These are phyloP conservation scores for Macrochelys suwanniensis DNA, from an alignment of 2,797 vertebrate species.

Conservation along the genomic window DNA sequence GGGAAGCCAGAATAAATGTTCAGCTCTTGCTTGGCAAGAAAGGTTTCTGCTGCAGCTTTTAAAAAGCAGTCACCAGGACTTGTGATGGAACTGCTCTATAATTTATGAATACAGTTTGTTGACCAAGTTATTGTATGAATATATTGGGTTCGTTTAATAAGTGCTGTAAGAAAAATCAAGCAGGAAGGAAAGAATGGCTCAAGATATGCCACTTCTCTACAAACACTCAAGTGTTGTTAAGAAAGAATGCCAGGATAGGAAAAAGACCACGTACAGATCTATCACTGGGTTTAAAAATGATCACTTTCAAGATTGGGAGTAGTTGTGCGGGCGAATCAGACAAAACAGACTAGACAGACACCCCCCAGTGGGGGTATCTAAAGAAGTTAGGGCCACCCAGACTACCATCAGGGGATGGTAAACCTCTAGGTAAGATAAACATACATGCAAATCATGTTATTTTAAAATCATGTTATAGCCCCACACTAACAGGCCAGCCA, in stretches of 20 bases:
- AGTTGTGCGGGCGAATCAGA: not conserved
- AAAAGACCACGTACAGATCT: not conserved
- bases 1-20: not conserved
- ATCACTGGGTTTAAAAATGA: not conserved
- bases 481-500: no score
- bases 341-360: not conserved
- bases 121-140: not conserved
- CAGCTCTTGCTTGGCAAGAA: not conserved
- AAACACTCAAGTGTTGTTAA: not conserved
- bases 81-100: not conserved
- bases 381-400: not conserved
- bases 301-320: not conserved
- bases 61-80: not conserved
- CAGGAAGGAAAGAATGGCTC: not conserved
- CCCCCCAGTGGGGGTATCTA: not conserved
- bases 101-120: not conserved
- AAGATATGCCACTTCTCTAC: not conserved
- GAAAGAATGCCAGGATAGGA: not conserved
- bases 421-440: not conserved
- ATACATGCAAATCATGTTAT: not conserved
- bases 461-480: not conserved
- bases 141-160: not conserved
- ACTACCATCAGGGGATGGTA: not conserved
- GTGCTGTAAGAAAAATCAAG: not conserved
- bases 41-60: not conserved